A percentile compares a stretch with the other conserved stretches of the same genome.
Conservation (phyloP, 2,113 vertebrate species). For the Chloebia gouldiae region DNA sequence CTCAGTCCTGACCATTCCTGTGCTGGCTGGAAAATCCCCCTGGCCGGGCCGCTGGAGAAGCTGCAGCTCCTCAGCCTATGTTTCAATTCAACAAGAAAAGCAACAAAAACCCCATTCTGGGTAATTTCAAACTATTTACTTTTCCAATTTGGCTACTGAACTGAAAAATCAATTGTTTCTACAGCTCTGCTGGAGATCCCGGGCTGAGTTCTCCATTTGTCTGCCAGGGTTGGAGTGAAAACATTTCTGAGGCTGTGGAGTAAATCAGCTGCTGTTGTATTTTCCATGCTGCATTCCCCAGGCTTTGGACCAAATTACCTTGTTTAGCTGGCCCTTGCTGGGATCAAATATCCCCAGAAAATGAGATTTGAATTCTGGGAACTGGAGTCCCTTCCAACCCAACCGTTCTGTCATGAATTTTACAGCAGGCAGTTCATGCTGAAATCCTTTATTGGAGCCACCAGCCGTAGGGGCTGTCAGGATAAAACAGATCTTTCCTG, state of each 20-base stretch:
- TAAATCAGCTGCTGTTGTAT: neutral
- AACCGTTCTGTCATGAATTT: accelerated
- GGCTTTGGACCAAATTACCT: neutral
- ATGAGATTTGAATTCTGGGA: neutral
- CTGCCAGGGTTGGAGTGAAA: neutral
- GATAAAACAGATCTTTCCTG: neutral
- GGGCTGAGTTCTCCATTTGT: neutral
- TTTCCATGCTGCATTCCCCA: neutral
- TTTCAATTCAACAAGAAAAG: neutral
- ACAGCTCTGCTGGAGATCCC: neutral
- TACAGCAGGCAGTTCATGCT: neutral
- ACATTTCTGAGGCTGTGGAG: neutral
- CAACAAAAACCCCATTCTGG: neutral
- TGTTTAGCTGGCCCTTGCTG: neutral
- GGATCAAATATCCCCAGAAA: neutral
- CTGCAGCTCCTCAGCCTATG: neutral
- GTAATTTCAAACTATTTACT: slow-evolving; percentile 16
- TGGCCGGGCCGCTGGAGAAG: neutral
- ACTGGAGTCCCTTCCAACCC: neutral
- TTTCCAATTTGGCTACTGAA: slow-evolving; percentile 26
- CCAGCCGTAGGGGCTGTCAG: neutral
- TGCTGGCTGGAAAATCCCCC: neutral
- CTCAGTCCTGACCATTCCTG: accelerated
- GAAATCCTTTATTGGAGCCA: neutral
- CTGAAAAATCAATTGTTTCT: slow-evolving; percentile 55